These are phyloP conservation scores for Drosophila anceps DNA, from an alignment of 2,888 invertebrate species.

Conservation along the genomic window DNA sequence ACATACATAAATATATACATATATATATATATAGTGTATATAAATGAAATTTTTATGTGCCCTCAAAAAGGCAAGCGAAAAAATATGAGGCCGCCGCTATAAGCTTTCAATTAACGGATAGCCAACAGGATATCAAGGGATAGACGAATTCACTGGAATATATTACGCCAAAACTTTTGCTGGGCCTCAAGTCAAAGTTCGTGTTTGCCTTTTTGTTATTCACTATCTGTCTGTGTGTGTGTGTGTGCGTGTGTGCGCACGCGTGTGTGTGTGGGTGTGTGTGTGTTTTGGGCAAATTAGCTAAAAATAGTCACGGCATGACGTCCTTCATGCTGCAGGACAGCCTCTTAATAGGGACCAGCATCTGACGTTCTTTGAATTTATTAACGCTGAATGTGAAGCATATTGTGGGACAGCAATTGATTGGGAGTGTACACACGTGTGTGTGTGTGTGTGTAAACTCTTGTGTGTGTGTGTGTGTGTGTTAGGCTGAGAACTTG, in stretches of 20 bases:
- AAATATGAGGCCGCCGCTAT: slow-evolving; percentile 29
- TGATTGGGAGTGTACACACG: neutral
- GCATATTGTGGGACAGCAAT: slow-evolving; percentile 6
- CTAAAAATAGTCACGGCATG: slow-evolving; percentile 70
- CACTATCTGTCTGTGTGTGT: neutral
- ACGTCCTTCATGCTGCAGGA: slow-evolving; percentile 32
- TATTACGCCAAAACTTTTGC: slow-evolving; percentile 15
- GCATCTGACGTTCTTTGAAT: slow-evolving; percentile 40
- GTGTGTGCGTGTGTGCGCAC: slow-evolving; percentile 10
- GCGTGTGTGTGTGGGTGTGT: slow-evolving; percentile 9
- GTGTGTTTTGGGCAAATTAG: slow-evolving; percentile 48
- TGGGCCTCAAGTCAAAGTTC: slow-evolving; percentile 16
- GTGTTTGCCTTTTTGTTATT: slow-evolving; percentile 22
- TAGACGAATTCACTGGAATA: slow-evolving; percentile 30
- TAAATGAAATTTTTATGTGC: slow-evolving; percentile 48
- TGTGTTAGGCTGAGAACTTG: slow-evolving; percentile 6
- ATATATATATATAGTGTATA: neutral
- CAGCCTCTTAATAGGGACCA: slow-evolving; percentile 17
- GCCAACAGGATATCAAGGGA: slow-evolving; percentile 34
- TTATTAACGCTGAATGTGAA: slow-evolving; percentile 20
- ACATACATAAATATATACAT: neutral
- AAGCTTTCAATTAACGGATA: slow-evolving; percentile 53
- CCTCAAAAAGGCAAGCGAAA: slow-evolving; percentile 19
- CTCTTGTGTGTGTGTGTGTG: neutral
- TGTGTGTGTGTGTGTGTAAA: neutral